Percentiles rank a stretch among this genome's conserved stretches.
These are phyloP conservation scores for Deilephila porcellus DNA, from an alignment of 2,888 invertebrate genomes.

Conservation along the genomic window DNA sequence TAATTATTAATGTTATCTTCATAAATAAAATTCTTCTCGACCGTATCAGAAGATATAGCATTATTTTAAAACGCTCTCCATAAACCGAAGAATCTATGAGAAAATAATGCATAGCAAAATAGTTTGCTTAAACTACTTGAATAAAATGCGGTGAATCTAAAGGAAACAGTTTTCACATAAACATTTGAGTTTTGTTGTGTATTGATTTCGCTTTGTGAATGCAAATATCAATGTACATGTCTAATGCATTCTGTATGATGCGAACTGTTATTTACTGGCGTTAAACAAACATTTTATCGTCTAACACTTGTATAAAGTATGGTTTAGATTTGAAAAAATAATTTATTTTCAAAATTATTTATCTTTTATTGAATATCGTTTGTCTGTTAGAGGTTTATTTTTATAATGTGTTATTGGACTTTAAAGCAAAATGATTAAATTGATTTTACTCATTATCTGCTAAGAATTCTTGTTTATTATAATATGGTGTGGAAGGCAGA, in stretches of 20 bases:
- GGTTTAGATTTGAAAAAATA: too few species aligned
- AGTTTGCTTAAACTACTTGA: conserved; percentile 8
- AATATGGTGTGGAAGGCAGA: too few species aligned
- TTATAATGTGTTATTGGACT: too few species aligned
- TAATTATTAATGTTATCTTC: too few species aligned
- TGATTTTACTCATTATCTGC: too few species aligned
- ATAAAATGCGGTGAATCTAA: conserved; percentile 18
- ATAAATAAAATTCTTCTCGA: background rate
- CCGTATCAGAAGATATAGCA: background rate
- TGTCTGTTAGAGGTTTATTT: too few species aligned
- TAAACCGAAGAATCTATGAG: background rate
- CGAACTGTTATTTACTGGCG: background rate
- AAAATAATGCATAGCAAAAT: conserved; percentile 21
- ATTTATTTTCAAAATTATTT: too few species aligned
- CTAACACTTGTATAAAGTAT: background rate
- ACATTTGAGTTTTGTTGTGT: conserved; percentile 7
- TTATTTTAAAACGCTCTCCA: background rate
- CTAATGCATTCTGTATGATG: conserved; percentile 5
- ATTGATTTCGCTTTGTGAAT: conserved; percentile 15
- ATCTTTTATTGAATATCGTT: too few species aligned
- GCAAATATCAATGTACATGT: background rate
- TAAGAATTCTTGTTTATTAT: too few species aligned
- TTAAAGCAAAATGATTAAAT: too few species aligned
- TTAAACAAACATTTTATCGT: background rate
- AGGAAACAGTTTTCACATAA: conserved; percentile 9